phyloP scores from a whole-genome alignment of 2,888 invertebrate species.

The Drosophila atripex region DNA sequence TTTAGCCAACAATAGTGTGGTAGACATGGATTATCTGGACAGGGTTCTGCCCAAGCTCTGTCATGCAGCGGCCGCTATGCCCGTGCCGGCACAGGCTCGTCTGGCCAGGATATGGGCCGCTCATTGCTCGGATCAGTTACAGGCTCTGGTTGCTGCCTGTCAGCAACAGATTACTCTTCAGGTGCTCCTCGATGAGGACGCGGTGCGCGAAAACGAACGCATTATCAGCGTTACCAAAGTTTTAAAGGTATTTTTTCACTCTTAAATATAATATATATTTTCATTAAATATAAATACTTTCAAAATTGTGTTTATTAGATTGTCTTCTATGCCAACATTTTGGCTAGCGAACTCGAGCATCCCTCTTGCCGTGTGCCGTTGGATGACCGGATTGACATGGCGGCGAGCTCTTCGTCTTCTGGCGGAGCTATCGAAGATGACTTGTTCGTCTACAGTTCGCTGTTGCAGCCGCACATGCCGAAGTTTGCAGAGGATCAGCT shows the following conservation, averaged over 20 bases:
- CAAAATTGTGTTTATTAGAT: slow-evolving; percentile 86
- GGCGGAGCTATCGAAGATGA: slow-evolving; percentile 81
- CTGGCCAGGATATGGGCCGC: slow-evolving; percentile 92
- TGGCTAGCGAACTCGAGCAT: slow-evolving; percentile 91
- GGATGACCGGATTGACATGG: slow-evolving; percentile 37
- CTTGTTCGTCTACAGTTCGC: slow-evolving; percentile 81
- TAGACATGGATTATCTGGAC: slow-evolving; percentile 92
- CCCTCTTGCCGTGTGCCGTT: slow-evolving; percentile 84
- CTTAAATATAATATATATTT: rapidly evolving
- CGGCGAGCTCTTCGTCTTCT: slow-evolving; percentile 45
- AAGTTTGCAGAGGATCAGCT: slow-evolving; percentile 84
- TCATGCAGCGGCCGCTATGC: slow-evolving; percentile 90
- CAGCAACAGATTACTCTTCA: slow-evolving; percentile 95
- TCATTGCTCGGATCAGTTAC: slow-evolving; percentile 87
- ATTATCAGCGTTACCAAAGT: slow-evolving; percentile 94
- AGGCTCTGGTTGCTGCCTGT: slow-evolving; percentile 89
- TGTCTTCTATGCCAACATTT: slow-evolving; percentile 93
- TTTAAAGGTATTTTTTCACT: slow-evolving; percentile 88
- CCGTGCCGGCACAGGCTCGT: slow-evolving; percentile 90
- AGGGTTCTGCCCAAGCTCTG: slow-evolving; percentile 91
- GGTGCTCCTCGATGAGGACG: slow-evolving; percentile 91
- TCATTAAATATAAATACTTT: background rate
- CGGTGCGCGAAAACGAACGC: slow-evolving; percentile 92
- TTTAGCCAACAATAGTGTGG: slow-evolving; percentile 82
- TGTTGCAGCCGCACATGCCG: slow-evolving; percentile 77